Base-by-base conservation (phyloP, 2,888 invertebrate species). In the Ypsolopha sequella region DNA sequence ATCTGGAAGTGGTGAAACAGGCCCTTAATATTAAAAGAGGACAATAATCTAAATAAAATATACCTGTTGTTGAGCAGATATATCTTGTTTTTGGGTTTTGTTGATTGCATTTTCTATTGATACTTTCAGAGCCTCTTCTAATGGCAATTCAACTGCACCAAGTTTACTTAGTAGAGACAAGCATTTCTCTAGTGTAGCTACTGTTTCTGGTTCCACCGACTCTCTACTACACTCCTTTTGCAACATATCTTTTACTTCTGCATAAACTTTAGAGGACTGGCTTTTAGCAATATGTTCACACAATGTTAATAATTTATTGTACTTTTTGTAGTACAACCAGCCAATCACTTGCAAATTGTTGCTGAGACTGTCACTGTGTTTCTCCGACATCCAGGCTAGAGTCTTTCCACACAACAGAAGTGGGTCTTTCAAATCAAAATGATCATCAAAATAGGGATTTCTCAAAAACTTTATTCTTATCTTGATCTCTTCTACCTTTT, bases 381-480 rank as follows among this genome's bases (percentile, higher is more conserved):
- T 63, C 60, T 87, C 80, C 3, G 91, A 89, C 54, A 91, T 88
- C 78, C 89, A 88, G 38, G 88, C 85, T 49, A 98, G 77, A 2
- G 96, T 94, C 85, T 98, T 98, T 0, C 97, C 97, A 48, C 94
- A 87, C 41, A 95, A 80, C 65, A 91, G 88, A 34, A 88, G 73
- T 6, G 92, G 89, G 58, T 95, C 91, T 54, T 76, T 89, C 14
- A 97, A 86, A 76, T 96, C 96, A 80, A 96, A 96, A 74, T 98
- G 97, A 66, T 95, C 93, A 81, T 98, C 97, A 77, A 93, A 92
- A 70, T 89, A 95, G 0, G 92, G 91, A 70, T 96, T 96, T 62
- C 93, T 89, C 41, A 99, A 66, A 70, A 89, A 97, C 53, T 88
- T 89, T 0, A 98, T 91, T 59, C 96, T 88, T 7, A 96, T 88